Base-by-base conservation (phyloP, 2,888 invertebrate genomes). In the Macropis europaea region DNA sequence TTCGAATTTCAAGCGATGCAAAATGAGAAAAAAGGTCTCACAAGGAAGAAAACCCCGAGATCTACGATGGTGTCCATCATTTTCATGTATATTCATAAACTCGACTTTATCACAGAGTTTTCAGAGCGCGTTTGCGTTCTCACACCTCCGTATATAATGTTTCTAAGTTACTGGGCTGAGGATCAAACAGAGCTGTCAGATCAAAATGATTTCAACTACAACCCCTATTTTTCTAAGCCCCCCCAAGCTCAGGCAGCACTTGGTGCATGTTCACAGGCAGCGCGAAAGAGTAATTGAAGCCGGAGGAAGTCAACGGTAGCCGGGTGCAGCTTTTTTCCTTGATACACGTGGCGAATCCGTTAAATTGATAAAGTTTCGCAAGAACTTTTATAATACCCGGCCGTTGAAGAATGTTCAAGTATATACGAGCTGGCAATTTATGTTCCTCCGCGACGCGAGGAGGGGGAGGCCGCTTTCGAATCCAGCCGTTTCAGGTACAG, bases 361-460 rank as follows among this genome's bases (percentile, higher is more conserved):
- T 87, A 89, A 89, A 89, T 89, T 89, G 89, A 89, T 89, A 89
- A 89, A 89, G 89, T 89, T 89, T 88, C 81, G 76, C 72, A 78
- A 73, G 77, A 88, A 89, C 88, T 88, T 89, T 88, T 87, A 88
- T 88, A 89, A 88, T 89, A 89, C 85, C 84, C 62, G 60, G 79
- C 83, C 66, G 77, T 77, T 83, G 83, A 86, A 88, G 86, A 88
- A 87, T 86, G 82, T 85, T 84, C 82, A 82, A 85, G 84, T 84
- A 84, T 87, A 87, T 86, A 86, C 82, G 82, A 84, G 82, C 82
- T 76, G 82, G 82, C 84, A 87, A 88, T 88, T 88, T 88, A 88
- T 87, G 84, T 86, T 84, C 77, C 70, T 73, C 72, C 72, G 66
- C 59, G 64, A 70, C 69, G 34, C 45, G 30, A 52, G 36, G 38